Evolutionary conservation across 2,888 invertebrate genomes (phyloP).

Genomic region (Coelogynopora nodosa): DNA sequence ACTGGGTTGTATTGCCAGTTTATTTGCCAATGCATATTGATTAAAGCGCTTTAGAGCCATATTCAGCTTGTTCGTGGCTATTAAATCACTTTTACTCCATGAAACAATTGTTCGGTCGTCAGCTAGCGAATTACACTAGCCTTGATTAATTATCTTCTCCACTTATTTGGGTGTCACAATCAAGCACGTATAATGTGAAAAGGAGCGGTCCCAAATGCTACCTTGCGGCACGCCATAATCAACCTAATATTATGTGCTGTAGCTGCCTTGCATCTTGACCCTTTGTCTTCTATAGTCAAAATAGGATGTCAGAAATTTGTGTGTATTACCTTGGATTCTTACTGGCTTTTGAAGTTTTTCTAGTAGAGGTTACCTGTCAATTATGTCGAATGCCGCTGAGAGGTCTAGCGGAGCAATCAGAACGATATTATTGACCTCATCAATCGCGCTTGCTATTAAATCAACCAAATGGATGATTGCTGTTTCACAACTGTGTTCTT

Average conservation of each 20-base stretch:
- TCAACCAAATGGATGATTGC: conserved; percentile 14
- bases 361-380: conserved; percentile 12
- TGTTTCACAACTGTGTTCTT: conserved; percentile 7
- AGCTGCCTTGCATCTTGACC: conserved; percentile 5
- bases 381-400: neutral
- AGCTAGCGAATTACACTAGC: neutral
- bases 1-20: neutral
- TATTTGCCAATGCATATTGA: conserved; percentile 10
- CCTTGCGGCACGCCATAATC: conserved; percentile 14
- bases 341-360: neutral
- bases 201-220: neutral
- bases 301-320: neutral
- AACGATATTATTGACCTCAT: neutral
- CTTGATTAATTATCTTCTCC: neutral
- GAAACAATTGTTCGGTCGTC: neutral
- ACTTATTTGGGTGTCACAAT: neutral
- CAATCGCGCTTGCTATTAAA: neutral
- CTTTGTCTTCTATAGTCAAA: conserved; percentile 22
- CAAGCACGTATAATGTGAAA: conserved; percentile 5
- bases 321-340: neutral
- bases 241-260: neutral
- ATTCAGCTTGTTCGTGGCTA: conserved; percentile 18
- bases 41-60: conserved; percentile 25
- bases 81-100: neutral
- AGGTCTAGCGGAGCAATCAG: neutral